phyloP scores from a whole-genome alignment of 2,113 vertebrate genomes.

The Percina caprodes region DNA sequence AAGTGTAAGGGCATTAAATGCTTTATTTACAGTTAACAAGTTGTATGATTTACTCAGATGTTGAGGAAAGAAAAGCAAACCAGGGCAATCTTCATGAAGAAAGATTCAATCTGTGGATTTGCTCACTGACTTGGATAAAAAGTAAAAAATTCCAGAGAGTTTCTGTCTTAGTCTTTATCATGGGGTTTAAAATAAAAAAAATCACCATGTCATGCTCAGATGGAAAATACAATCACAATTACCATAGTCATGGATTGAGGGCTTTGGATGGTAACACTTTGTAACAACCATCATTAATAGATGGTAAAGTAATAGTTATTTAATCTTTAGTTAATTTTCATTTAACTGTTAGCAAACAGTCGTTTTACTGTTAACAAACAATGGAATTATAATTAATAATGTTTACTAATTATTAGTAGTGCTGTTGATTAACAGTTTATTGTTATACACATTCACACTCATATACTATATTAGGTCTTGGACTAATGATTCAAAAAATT shows the following conservation, averaged over 20 bases:
- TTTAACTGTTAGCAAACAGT: no score
- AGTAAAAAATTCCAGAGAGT: constrained; percentile 31
- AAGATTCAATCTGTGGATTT: constrained; percentile 49
- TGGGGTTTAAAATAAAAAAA: constrained; percentile 14
- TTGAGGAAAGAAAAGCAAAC: neutral
- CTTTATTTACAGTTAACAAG: constrained; percentile 6
- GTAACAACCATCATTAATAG: no score
- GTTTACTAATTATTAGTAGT: no score
- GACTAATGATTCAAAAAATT: no score
- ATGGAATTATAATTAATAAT: no score
- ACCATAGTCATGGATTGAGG: constrained; percentile 33
- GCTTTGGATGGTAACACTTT: constrained; percentile 13
- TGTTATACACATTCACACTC: no score
- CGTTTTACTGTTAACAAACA: no score
- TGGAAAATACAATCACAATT: constrained; percentile 29
- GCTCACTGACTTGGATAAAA: constrained; percentile 35
- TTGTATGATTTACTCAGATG: constrained; percentile 11
- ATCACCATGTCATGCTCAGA: constrained; percentile 11
- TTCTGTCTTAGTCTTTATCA: constrained; percentile 23
- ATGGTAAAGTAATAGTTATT: no score
- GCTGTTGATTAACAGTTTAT: no score
- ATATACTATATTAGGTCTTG: no score
- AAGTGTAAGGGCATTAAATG: neutral
- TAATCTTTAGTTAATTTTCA: no score
- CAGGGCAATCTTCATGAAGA: constrained; percentile 18